Conservation (phyloP, 2,888 invertebrate species). For the Acrobeloides nanus region DNA sequence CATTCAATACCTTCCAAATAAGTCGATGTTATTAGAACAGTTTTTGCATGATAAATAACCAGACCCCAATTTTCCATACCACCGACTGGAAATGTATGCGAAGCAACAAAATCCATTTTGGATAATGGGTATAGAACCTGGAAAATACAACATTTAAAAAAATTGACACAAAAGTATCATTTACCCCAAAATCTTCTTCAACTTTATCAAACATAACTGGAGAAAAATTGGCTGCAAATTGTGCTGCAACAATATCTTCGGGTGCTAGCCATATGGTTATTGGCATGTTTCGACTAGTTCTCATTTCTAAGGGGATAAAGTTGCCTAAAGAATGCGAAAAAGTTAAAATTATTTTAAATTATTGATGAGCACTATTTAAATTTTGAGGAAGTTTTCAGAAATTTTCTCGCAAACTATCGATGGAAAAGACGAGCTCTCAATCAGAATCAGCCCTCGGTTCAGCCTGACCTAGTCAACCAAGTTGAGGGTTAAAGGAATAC, state of each 20-base stretch:
- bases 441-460: too few species aligned
- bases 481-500: too few species aligned
- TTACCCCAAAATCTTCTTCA: slow-evolving; percentile 41
- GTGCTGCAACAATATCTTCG: slow-evolving; percentile 17
- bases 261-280: slow-evolving; percentile 41
- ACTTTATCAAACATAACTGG: slow-evolving; percentile 43
- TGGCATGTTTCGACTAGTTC: slow-evolving; percentile 38
- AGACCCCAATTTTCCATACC: slow-evolving; percentile 59
- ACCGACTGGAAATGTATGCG: slow-evolving; percentile 55
- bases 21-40: slow-evolving; percentile 31
- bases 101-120: slow-evolving; percentile 56
- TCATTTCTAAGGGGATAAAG: slow-evolving; percentile 38
- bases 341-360: too few species aligned
- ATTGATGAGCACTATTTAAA: too few species aligned
- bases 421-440: too few species aligned
- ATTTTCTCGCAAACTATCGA: too few species aligned
- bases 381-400: too few species aligned
- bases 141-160: not conserved
- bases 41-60: slow-evolving; percentile 53
- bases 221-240: slow-evolving; percentile 44
- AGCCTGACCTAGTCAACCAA: too few species aligned
- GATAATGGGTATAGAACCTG: slow-evolving; percentile 45
- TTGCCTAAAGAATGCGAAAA: slow-evolving; percentile 34
- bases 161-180: not conserved
- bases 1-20: too few species aligned